Base-by-base conservation (phyloP, 2,888 invertebrate species). In the Andrena fulva region DNA sequence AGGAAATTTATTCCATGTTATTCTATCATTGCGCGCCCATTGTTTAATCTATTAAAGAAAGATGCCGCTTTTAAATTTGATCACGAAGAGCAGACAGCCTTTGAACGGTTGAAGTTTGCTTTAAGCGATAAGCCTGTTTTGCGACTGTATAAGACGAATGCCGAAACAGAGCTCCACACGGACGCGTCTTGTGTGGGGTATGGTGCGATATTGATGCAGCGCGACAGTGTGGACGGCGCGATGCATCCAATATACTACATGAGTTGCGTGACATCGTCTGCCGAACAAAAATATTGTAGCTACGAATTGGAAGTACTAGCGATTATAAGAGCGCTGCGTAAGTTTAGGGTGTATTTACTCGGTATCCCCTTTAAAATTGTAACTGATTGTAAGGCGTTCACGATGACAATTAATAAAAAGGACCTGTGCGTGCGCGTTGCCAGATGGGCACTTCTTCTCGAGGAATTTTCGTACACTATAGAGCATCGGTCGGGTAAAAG, bases 371-470 rank as follows among this genome's bases (percentile, higher is more conserved):
- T 74, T 31, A 74, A 66, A 50, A 67, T 74, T 1, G 50, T 85
- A 1, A 88, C 85, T 0, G 87, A 87, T 59, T 88, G 84, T 56
- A 63, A 56, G 0, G 84, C 85, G 0, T 85, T 87, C 2, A 24
- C 62, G 12, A 52, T 77, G 27, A 85, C 85, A 0, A 63, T 87
- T 75, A 63, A 68, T 8, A 85, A 84, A n/a, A 62, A 54, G n/a
- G 87, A 87, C 27, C 63, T 85, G 1, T 42, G 42, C 16, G 42
- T 42, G 12, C 42, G 42, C 12, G 42, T 42, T 1, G 42, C 42
- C 42, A 10, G 62, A 54, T 3, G 68, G 35, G 10, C 35, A 0
- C 12, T 42, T 8, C 42, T 42, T 42, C 42, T 42, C 3, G 42
- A 42, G 42, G 12, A 42, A 42, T 42, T 42, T 42, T 42, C 42